Base-by-base conservation (phyloP, 2,113 vertebrate genomes). In the Rhinichthys klamathensis region DNA sequence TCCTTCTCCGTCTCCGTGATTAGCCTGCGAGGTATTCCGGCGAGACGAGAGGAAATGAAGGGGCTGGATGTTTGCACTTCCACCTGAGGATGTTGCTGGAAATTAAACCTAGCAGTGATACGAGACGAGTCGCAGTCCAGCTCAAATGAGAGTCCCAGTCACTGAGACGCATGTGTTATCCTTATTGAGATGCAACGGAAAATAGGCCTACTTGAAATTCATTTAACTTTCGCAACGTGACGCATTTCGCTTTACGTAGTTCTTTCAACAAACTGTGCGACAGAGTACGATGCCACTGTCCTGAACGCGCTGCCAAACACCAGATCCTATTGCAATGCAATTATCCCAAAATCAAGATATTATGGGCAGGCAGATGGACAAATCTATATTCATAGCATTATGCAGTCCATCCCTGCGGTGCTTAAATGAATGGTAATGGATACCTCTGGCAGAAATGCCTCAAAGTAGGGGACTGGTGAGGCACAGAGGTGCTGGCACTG, bases 371-470 rank as follows among this genome's bases (percentile, higher is more conserved):
- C 75, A 69, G 84, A 85, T 79, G 84, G 75, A 85, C 30, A 70
- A 78, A 85, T 85, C 84, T 70, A 85, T 79, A 85, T 70, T 85
- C 84, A 35, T 56, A 30, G 61, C 63, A 44, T 79, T 79, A 56
- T 4, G 16, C 35, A 11, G 63, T 67, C 13, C 30, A 79, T 63
- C 74, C 16, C 83, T 18, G 73, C 8, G 23, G 30, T 25, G 44
- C 56, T 32, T 76, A 70, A 84, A 84, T 67, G 27, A 63, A 27
- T 77, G 27, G 6, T 84, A 67, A 79, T 56, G 75, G 76, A 85
- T 78, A 69, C 74, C 84, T 85, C 61, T 69, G 65, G 74, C 49
- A 79, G 74, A 77, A 69, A 18, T 7, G 30, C 10, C 54, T 77
- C 46, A 3, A 23, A 54, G 4, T 51, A 2, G 74, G 32, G 49